Evolutionary conservation across 2,888 invertebrate genomes (phyloP).

Genomic region (Malachius bipustulatus): DNA sequence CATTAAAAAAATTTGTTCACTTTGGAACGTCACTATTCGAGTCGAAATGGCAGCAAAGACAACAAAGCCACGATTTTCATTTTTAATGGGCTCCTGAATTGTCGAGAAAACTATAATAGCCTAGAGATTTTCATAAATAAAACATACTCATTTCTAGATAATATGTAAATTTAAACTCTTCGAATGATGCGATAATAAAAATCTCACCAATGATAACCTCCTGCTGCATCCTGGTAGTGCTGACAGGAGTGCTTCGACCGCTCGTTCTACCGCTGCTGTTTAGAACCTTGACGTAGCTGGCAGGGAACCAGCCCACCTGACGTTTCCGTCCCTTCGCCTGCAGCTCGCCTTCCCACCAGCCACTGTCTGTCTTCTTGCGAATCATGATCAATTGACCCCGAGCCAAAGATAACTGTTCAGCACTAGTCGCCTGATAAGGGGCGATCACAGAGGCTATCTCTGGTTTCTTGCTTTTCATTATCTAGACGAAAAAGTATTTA

Average conservation of each 20-base stretch:
- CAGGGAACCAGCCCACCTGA: conserved; percentile 98
- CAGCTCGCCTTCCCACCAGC: conserved; percentile 99
- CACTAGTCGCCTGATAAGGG: conserved; percentile 79
- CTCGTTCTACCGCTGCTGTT: conserved; percentile 57
- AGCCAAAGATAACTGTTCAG: conserved; percentile 81
- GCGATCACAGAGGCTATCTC: conserved; percentile 94
- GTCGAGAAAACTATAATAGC: too few species aligned
- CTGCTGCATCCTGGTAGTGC: conserved; percentile 53
- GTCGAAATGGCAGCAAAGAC: too few species aligned
- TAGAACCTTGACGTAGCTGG: conserved; percentile 84
- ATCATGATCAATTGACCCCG: conserved; percentile 91
- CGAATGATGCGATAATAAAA: too few species aligned
- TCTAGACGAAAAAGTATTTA: too few species aligned
- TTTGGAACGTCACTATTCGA: too few species aligned
- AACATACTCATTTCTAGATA: too few species aligned
- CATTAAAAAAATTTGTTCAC: too few species aligned
- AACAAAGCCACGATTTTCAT: too few species aligned
- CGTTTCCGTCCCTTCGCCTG: conserved; percentile 83
- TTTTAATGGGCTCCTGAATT: too few species aligned
- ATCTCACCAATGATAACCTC: conserved; percentile 35
- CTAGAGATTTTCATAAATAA: too few species aligned
- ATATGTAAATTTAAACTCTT: too few species aligned
- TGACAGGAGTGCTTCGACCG: conserved; percentile 62
- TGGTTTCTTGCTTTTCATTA: conserved; percentile 60
- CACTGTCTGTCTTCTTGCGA: conserved; percentile 91